A percentile compares a stretch with the other conserved stretches of the same genome.
phyloP scores from a whole-genome alignment of 2,797 vertebrate genomes.

The Aratinga solstitialis region DNA sequence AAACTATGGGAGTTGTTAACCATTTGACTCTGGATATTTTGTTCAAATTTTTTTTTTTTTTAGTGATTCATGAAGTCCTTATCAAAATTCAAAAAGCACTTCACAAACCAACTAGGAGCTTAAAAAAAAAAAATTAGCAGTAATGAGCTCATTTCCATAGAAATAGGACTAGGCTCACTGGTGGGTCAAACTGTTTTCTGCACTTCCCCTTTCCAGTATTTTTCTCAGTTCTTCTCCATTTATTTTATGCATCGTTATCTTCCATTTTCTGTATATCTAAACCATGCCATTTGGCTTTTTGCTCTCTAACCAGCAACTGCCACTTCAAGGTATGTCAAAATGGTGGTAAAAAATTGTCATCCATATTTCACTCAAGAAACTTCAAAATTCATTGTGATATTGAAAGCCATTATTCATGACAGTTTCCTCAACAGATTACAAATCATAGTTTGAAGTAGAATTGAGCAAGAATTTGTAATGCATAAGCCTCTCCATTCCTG shows the following conservation, averaged over 20 bases:
- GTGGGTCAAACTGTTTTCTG: slow-evolving; percentile 56
- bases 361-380: neutral
- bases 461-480: neutral
- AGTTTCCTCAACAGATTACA: neutral
- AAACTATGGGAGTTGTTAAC: slow-evolving; percentile 41
- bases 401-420: neutral
- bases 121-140: slow-evolving; percentile 59
- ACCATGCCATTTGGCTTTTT: slow-evolving; percentile 18
- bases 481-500: neutral
- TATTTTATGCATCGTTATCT: slow-evolving; percentile 58
- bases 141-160: slow-evolving; percentile 74
- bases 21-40: slow-evolving; percentile 55
- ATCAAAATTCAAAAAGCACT: slow-evolving; percentile 64
- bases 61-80: slow-evolving; percentile 67
- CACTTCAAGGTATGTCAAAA: neutral
- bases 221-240: slow-evolving; percentile 32
- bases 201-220: slow-evolving; percentile 23
- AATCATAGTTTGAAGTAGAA: neutral
- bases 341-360: neutral
- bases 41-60: slow-evolving; percentile 51
- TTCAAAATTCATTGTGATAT: neutral
- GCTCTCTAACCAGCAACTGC: neutral
- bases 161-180: slow-evolving; percentile 41
- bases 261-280: slow-evolving; percentile 3
- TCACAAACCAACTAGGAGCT: slow-evolving; percentile 67